phyloP scores from a whole-genome alignment of 2,888 invertebrate species.

The Scrobipalpa costella region DNA sequence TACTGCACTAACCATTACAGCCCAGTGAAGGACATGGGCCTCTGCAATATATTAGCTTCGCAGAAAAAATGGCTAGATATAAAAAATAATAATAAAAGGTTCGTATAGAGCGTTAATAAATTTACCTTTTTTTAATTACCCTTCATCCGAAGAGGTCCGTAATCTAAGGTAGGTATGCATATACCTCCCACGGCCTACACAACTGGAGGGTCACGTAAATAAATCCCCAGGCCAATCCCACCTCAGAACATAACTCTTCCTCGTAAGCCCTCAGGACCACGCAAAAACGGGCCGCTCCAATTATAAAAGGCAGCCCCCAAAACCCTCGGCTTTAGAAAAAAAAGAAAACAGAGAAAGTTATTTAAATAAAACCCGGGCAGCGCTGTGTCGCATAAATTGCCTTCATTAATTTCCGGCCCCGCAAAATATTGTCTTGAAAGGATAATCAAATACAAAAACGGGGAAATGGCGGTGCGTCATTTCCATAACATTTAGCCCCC shows the following conservation, averaged over 20 bases:
- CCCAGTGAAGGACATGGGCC: no score
- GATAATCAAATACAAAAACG: conserved; percentile 81
- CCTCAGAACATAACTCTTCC: conserved; percentile 70
- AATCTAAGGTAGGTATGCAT: conserved; percentile 11
- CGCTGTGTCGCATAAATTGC: conserved; percentile 80
- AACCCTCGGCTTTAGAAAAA: conserved; percentile 60
- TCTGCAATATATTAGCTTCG: no score
- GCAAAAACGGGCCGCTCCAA: conserved; percentile 61
- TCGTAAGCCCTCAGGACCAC: conserved; percentile 59
- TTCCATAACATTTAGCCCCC: conserved; percentile 76
- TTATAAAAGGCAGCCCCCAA: conserved; percentile 74
- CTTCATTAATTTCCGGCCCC: conserved; percentile 80
- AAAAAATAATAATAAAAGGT: no score
- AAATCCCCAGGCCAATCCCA: conserved; percentile 43
- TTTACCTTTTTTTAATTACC: no score
- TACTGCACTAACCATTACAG: no score
- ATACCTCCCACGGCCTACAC: neutral
- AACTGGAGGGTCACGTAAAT: conserved; percentile 1
- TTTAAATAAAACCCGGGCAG: conserved; percentile 76
- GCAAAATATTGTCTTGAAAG: conserved; percentile 82
- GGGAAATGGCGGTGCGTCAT: conserved; percentile 80
- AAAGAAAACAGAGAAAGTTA: conserved; percentile 64
- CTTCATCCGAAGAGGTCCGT: neutral
- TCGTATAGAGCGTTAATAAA: no score
- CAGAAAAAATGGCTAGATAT: no score